These are phyloP conservation scores for Molothrus ater DNA, from an alignment of 2,797 vertebrate species.

Conservation along the genomic window DNA sequence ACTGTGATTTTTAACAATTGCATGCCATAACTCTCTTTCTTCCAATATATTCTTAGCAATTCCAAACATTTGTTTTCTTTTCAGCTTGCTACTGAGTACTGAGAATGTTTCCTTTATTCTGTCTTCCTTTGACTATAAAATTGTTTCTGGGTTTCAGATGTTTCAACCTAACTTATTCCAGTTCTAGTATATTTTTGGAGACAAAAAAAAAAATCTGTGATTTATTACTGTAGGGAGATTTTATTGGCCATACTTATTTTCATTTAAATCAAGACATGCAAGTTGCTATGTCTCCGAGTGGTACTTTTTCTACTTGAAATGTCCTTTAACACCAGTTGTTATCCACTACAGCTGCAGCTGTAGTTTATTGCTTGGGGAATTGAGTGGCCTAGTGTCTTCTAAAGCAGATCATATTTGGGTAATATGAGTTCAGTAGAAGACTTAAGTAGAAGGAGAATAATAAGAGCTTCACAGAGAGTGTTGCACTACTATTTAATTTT, in stretches of 20 bases:
- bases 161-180: neutral
- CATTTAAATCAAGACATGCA: neutral
- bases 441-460: neutral
- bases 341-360: neutral
- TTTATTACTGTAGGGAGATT: neutral
- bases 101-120: neutral
- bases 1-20: neutral
- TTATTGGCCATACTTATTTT: neutral
- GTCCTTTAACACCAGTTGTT: neutral
- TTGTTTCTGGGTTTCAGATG: neutral
- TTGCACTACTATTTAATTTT: neutral
- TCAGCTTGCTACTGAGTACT: neutral
- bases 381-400: neutral
- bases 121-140: neutral
- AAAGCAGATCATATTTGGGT: neutral
- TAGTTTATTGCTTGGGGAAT: neutral
- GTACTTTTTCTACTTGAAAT: neutral
- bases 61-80: neutral
- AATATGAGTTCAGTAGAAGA: neutral
- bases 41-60: neutral
- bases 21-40: neutral
- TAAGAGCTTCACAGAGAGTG: neutral
- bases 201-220: neutral
- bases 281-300: neutral
- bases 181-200: neutral